Evolutionary conservation across 2,797 vertebrate genomes (phyloP), one percentile per base, ranked within the genome.

Genomic region (Neostethus bicornis): DNA sequence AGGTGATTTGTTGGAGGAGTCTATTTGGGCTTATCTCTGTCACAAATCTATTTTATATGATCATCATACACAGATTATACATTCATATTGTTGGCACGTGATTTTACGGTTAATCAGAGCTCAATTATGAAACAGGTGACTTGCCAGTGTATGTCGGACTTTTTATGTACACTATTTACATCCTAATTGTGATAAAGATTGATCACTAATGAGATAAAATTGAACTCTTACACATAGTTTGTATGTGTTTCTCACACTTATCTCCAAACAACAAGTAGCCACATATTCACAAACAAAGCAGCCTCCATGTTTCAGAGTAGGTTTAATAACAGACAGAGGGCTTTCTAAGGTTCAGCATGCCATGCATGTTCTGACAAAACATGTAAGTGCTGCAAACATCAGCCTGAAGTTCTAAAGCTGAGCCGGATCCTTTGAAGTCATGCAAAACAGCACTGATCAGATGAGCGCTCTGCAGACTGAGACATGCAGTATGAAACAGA

Each of bases 391-490:
- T 38, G 53, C 59, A 72, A 61, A 76, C 70, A 74, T 80, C 69
- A 56, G 49, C 51, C 55, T 37, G 32, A 52, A 69, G 70, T 80
- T 85, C 71, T 72, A 29, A 82, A 61, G 73, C 54, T 70, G 64
- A 63, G 61, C 50, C 34, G 61, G 38, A 23, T 60, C 68, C 84
- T 90, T 91, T 91, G 88, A 90, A 90, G 87, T 85, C 21, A 16
- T 59, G 78, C 61, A 85, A 86, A 82, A 83, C 70, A 72, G 47
- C 62, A 80, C 66, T 85, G 80, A 84, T 90, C 83, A 73, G 85
- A 81, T 81, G 70, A 79, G 75, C 83, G 76, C 77, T 68, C 70
- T 63, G 68, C 77, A 80, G 77, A 80, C 77, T 19, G 78, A 84
- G 73, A 83, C 79, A 73, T 82, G 64, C 73, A 70, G 73, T 50